These are phyloP conservation scores for Pitangus sulphuratus DNA, from an alignment of 2,797 vertebrate genomes.

Conservation along the genomic window DNA sequence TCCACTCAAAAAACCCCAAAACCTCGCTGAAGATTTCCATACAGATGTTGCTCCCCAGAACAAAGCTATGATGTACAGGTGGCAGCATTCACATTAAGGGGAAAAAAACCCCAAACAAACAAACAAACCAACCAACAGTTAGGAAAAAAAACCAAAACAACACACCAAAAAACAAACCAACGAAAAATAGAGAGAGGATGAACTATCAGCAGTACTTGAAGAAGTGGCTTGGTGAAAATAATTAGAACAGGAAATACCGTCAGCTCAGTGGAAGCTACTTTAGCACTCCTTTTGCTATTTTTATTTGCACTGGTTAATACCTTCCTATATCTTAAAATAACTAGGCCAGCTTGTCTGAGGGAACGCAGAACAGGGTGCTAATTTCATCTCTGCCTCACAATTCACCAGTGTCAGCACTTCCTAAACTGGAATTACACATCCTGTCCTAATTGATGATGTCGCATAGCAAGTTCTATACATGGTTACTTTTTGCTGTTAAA, in stretches of 20 bases:
- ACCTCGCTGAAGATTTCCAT: neutral
- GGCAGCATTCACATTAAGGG: neutral
- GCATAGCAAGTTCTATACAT: neutral
- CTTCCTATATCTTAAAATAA: neutral
- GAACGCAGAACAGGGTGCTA: neutral
- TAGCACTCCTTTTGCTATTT: constrained; percentile 20
- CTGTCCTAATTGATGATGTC: neutral
- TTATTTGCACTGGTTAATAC: constrained; percentile 48
- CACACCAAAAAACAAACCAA: no score
- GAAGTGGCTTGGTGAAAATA: neutral
- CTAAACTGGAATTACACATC: constrained; percentile 4
- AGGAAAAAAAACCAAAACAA: no score
- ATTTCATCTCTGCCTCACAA: constrained; percentile 40
- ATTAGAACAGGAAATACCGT: constrained; percentile 21
- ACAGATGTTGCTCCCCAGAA: neutral
- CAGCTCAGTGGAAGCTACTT: neutral
- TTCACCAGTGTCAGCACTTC: constrained; percentile 32
- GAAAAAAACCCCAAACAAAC: no score
- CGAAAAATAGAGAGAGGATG: neutral
- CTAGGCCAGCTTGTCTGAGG: constrained; percentile 41
- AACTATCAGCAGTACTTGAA: neutral
- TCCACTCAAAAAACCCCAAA: neutral
- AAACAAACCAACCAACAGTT: no score
- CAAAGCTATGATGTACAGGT: neutral
- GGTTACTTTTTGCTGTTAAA: neutral